Percentiles rank a stretch among this genome's conserved stretches.
Evolutionary conservation across 2,797 vertebrate species (phyloP).

Genomic region (Lophius americanus): DNA sequence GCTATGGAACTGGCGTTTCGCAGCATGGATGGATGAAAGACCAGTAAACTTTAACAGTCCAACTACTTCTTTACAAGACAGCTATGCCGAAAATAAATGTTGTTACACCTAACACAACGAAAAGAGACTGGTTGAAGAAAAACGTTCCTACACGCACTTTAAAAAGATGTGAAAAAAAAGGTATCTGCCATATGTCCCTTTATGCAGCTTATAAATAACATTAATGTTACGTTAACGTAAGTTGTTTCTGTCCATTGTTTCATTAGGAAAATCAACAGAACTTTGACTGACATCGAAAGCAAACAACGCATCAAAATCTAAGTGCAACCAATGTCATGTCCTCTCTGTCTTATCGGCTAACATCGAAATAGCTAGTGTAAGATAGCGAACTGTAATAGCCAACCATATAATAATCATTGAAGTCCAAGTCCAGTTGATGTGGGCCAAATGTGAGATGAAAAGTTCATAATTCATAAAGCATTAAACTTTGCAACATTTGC

Average conservation of each 20-base stretch:
- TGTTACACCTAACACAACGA: no score
- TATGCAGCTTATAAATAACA: background rate
- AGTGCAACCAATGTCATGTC: background rate
- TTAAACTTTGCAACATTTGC: no score
- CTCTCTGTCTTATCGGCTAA: background rate
- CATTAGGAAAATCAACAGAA: background rate
- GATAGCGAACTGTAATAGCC: background rate
- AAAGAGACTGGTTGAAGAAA: background rate
- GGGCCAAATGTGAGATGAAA: no score
- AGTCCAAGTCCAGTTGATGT: no score
- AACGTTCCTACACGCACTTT: background rate
- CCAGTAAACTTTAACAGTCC: no score
- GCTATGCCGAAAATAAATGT: no score
- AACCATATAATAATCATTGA: background rate
- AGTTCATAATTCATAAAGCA: no score
- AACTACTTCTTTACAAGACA: no score
- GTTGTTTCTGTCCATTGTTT: slow-evolving; percentile 1
- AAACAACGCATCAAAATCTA: background rate
- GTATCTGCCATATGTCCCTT: background rate
- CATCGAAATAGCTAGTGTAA: background rate
- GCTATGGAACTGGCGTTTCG: no score
- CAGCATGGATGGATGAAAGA: no score
- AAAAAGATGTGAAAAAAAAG: background rate
- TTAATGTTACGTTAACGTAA: background rate
- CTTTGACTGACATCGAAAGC: background rate